Base-by-base conservation (phyloP, 2,797 vertebrate genomes). In the Apogon talboti region DNA sequence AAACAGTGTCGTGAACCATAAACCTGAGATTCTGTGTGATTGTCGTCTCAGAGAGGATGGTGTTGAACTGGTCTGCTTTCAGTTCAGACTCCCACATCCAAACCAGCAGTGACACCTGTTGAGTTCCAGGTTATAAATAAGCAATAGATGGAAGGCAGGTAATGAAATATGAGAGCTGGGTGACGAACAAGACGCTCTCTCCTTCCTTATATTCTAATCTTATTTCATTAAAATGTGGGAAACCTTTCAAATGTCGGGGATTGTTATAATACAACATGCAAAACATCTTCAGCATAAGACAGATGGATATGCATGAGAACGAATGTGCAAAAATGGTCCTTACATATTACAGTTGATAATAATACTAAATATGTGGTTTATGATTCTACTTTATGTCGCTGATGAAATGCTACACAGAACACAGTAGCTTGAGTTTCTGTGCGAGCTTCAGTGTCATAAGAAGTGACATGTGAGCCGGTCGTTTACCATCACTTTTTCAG, bases 91-190 rank as follows among this genome's bases (percentile, higher is more conserved):
- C n/a, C n/a, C n/a, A n/a, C n/a, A n/a, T n/a, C n/a, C n/a, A n/a
- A n/a, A n/a, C n/a, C n/a, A n/a, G n/a, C n/a, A n/a, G 53, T 54
- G 72, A 83, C 83, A 81, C 81, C 59, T 79, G 76, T 9, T 42
- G 63, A 63, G 47, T 60, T 24, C 60, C 11, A 60, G 38, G 9
- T 62, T 7, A 81, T 91, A 55, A 85, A 92, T 90, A 79, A 91
- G 79, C 75, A 62, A 92, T 84, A 12, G 3, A 49, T 5, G 33
- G 55, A 63, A 35, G 68, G 13, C 53, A 64, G 63, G 54, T 53
- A 14, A 0, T 35, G 90, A 79, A 86, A 91, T 75, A 56, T 47
- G 86, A 91, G 74, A 59, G 10, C 24, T 2, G 28, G 7, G 28
- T 40, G 28, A 38, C 37, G 11, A 10, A 33, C 46, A 38, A 45